Percentiles rank a stretch among this genome's conserved stretches.
These are phyloP conservation scores for Microctenopoma steveboyesi DNA, from an alignment of 2,797 vertebrate genomes.

Conservation along the genomic window DNA sequence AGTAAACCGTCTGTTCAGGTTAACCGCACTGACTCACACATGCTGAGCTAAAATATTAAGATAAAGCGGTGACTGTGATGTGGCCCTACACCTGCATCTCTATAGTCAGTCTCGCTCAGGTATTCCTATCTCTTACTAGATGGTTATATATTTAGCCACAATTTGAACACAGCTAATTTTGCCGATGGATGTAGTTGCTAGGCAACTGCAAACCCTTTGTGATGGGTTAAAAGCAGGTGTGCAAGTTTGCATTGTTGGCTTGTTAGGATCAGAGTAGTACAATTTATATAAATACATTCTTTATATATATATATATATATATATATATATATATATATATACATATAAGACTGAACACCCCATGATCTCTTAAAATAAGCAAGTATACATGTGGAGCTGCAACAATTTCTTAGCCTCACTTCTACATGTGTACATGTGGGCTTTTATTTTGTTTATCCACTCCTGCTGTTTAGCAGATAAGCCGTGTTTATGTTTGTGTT, in stretches of 20 bases:
- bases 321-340: too few species aligned
- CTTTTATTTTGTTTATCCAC: conserved; percentile 28
- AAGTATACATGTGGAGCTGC: neutral
- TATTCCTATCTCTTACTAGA: conserved; percentile 28
- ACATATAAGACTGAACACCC: neutral
- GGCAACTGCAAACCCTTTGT: conserved; percentile 56
- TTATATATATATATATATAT: neutral
- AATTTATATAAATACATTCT: neutral
- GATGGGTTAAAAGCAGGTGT: conserved; percentile 42
- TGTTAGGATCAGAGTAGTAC: conserved; percentile 28
- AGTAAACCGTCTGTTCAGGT: neutral
- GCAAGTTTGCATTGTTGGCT: conserved; percentile 37
- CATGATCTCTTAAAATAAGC: neutral
- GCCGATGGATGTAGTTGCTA: conserved; percentile 57
- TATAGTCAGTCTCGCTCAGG: conserved; percentile 24
- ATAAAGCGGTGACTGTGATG: neutral
- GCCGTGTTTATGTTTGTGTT: conserved; percentile 44
- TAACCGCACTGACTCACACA: neutral
- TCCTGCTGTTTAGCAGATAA: conserved; percentile 25
- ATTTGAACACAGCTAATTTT: conserved; percentile 45
- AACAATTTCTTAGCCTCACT: neutral
- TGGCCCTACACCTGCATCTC: conserved; percentile 15
- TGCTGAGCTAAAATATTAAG: too few species aligned
- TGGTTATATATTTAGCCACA: conserved; percentile 46
- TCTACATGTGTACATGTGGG: conserved; percentile 11